Evolutionary conservation across 2,113 vertebrate genomes (phyloP), one percentile per base, ranked within the genome.

Genomic region (Pelobates fuscus): DNA sequence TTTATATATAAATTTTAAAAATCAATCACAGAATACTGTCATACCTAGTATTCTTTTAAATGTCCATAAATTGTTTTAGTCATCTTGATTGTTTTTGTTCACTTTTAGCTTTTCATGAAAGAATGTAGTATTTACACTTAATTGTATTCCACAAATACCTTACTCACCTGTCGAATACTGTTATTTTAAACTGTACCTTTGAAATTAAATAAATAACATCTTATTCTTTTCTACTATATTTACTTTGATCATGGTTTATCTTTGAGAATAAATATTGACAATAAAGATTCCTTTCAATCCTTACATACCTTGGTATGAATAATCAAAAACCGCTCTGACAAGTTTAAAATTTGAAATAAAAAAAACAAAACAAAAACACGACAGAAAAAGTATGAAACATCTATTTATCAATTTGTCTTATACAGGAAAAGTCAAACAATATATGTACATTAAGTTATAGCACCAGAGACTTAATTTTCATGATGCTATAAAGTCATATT

Each of bases 221-320:
- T 18, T 24, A 49, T 26, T 26, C 5, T 11, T 32, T 55, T 54
- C 21, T 15, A 10, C 21, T 68, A 10, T n/a, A 17, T 68, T 68
- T 6, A 68, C 27, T 24, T 68, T 55, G 15, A 68, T 68, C 66
- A 30, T 29, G 49, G n/a, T 54, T 68, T 55, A 55, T 21, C 24
- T 52, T 29, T 26, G 17, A 54, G 66, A 30, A 30, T 68, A 24
- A 55, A 68, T 68, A 68, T 68, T 55, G 46, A 54, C 46, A 30
- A 5, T 15, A 52, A 27, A 15, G n/a, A 32, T 55, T 8, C 25
- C 15, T 55, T 52, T 54, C n/a, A 62, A 10, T 32, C n/a, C 30
- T 62, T 20, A 62, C 60, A 62, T 10, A 17, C 17, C 23, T 49
- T 14, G 8, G 43, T 26, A 21, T 27, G 23, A 67, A 49, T 26